These are phyloP conservation scores for Heliothis peltigera DNA, from an alignment of 2,888 invertebrate species.

Conservation along the genomic window DNA sequence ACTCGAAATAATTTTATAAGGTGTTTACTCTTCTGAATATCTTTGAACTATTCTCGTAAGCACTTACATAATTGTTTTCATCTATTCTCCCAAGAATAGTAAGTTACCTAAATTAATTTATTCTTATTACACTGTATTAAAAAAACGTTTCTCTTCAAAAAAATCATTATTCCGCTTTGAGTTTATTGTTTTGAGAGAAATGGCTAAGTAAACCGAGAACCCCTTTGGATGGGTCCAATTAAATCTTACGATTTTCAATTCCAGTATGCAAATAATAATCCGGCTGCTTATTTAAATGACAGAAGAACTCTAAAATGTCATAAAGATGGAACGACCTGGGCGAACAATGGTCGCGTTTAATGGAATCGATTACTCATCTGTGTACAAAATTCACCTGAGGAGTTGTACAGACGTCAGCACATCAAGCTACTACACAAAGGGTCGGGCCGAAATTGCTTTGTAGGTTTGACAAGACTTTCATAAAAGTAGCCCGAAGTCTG, in stretches of 20 bases:
- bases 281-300: conserved; percentile 34
- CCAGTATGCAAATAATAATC: conserved; percentile 44
- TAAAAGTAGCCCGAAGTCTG: too few species aligned
- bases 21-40: too few species aligned
- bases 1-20: too few species aligned
- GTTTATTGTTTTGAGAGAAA: conserved; percentile 1
- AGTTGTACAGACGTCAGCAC: too few species aligned
- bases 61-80: too few species aligned
- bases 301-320: conserved; percentile 36
- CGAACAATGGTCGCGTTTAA: conserved; percentile 37
- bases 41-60: too few species aligned
- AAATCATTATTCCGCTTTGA: not conserved
- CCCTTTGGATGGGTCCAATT: conserved; percentile 27
- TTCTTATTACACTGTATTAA: not conserved
- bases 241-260: conserved; percentile 37
- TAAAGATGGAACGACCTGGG: not conserved
- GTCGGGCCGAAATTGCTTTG: too few species aligned
- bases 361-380: conserved; percentile 29
- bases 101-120: too few species aligned
- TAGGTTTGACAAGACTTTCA: too few species aligned
- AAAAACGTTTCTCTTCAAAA: not conserved
- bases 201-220: not conserved
- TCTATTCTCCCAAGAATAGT: too few species aligned
- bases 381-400: conserved; percentile 8
- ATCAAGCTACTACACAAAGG: too few species aligned